Percentiles rank a stretch among this genome's conserved stretches.
Evolutionary conservation across 2,797 vertebrate species (phyloP).

Genomic region (Melanotaenia boesemani): DNA sequence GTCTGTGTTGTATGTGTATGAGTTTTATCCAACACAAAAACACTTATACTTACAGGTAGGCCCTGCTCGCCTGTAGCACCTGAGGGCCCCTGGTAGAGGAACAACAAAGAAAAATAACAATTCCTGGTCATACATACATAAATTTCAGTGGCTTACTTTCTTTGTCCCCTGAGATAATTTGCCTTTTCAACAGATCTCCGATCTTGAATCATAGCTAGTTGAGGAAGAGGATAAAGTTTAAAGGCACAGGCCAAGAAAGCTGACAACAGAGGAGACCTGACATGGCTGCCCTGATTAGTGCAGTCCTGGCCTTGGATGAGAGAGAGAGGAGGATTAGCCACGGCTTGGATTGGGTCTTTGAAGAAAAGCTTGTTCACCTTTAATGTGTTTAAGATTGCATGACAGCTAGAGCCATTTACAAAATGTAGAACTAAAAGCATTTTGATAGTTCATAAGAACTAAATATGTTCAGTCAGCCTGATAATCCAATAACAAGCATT

Average conservation of each 20-base stretch:
- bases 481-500: constrained; percentile 51
- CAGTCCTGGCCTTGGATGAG: constrained; percentile 53
- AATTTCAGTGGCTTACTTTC: constrained; percentile 15
- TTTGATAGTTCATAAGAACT: constrained; percentile 54
- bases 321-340: constrained; percentile 69
- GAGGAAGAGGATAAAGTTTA: constrained; percentile 67
- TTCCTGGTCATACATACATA: constrained; percentile 14
- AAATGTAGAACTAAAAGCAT: constrained; percentile 56
- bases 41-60: constrained; percentile 84
- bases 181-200: constrained; percentile 54
- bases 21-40: constrained; percentile 12
- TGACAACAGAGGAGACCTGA: constrained; percentile 54
- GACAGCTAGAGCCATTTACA: constrained; percentile 53
- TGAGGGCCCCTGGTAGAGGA: constrained; percentile 82
- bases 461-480: constrained; percentile 42
- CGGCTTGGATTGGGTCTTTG: constrained; percentile 62
- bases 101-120: constrained; percentile 39
- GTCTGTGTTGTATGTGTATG: background rate
- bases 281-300: constrained; percentile 65
- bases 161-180: constrained; percentile 44
- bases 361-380: constrained; percentile 71
- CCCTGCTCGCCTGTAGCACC: constrained; percentile 84
- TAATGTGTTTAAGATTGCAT: constrained; percentile 65
- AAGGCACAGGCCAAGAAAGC: constrained; percentile 64
- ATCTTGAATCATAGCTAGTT: constrained; percentile 56